Evolutionary conservation across 2,113 vertebrate genomes (phyloP), one percentile per base, ranked within the genome.

Genomic region (Rynchops niger): DNA sequence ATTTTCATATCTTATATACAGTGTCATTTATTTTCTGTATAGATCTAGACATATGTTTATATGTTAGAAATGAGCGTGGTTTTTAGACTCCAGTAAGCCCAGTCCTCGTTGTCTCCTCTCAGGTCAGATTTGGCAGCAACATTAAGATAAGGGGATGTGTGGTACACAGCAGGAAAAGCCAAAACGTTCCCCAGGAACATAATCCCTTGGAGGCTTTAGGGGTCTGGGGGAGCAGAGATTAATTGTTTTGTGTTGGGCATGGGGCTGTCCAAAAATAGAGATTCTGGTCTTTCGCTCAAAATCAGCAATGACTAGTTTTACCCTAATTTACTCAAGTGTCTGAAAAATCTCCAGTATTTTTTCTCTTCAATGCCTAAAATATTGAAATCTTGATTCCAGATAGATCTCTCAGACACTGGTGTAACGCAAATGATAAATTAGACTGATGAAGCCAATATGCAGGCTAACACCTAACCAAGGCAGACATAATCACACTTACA

Each of bases 171-270:
- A 50, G 21, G 9, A 92, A 56, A 84, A 88, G 55, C 34, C 42
- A 74, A 93, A 96, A 70, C 0, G 0, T 43, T 77, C 27, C 66
- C 40, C 0, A 0, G 49, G 19, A 95, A 42, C 20, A 26, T 50
- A 86, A 88, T 83, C 76, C 18, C 36, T 53, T 40, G 36, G 40
- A 94, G 10, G 9, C 3, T 10, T 65, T 56, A 62, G 19, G 9
- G 12, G 4, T 26, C 12, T 15, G 11, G 6, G 45, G 38, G 30
- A 66, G 4, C 13, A 74, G 15, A 72, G 53, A 79, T 9, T 15
- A 15, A 63, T 58, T 42, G 15, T 12, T 74, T 84, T 71, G 7
- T 81, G 34, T 27, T 45, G 86, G 45, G 36, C 56, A 71, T 3
- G 30, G 38, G 43, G 15, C 47, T 76, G 27, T 70, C 27, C 58